Base-by-base conservation (phyloP, 2,113 vertebrate genomes). In the Falco punctatus region DNA sequence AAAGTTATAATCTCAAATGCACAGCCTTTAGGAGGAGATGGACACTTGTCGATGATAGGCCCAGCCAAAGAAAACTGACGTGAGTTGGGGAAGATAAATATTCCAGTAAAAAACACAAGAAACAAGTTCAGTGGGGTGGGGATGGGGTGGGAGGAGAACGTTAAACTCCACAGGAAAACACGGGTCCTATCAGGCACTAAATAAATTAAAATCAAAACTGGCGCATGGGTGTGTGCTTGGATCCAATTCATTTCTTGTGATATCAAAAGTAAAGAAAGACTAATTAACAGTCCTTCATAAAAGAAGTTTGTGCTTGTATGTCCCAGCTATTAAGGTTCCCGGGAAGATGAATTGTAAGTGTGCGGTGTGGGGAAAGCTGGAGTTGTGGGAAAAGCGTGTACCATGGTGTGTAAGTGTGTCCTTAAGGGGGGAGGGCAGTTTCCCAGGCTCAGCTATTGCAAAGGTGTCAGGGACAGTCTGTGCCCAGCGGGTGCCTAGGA, bases 401-500 rank as follows among this genome's bases (percentile, higher is more conserved):
- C 9, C 1, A 0, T 16, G 66, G 26, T 21, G 18, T 42, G 11
- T 42, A 32, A 24, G 35, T 13, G 13, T 40, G 23, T 73, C 27
- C 59, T 32, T 16, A 6, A 0, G 14, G 32, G 10, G 20, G 40
- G 40, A 73, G 40, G 54, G 40, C 54, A 38, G 33, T 13, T 73
- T 13, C 44, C 64, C 13, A 35, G 46, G 27, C 46, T 84, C 49
- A 55, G 3, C 21, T 59, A 0, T 23, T 77, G 21, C 64, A 46
- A 46, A 54, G 38, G 24, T 58, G n/a, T 65, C 30, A 81, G 26
- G 64, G 42, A 12, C 26, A 32, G 38, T 10, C 28, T 73, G 32
- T 77, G 64, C 24, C 35, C 52, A 30, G 62, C 2, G 1, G 27
- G 59, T 10, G 18, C 15, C 32, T 5, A 13, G n/a, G 51, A 38